phyloP scores from a whole-genome alignment of 2,888 invertebrate genomes.

The Tiphia femorata region DNA sequence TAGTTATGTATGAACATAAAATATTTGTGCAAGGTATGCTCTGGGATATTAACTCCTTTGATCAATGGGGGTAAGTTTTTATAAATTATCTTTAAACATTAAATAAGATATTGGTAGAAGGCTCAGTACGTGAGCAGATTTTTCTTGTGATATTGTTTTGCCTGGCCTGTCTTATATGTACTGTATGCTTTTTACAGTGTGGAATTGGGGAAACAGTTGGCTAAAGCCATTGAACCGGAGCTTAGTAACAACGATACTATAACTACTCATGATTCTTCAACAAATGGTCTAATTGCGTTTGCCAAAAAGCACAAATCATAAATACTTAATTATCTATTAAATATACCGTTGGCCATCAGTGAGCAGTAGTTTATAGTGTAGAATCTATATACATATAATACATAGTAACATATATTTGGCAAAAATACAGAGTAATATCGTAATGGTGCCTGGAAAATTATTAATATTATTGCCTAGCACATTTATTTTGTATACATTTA shows the following conservation, averaged over 20 bases:
- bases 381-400: too few relatives aligned
- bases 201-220: slow-evolving; percentile 97
- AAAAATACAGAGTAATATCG: too few relatives aligned
- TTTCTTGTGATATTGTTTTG: background rate
- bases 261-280: slow-evolving; percentile 91
- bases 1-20: slow-evolving; percentile 98
- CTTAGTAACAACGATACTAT: slow-evolving; percentile 78
- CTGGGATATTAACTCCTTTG: slow-evolving; percentile 99
- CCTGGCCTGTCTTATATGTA: background rate
- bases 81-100: background rate
- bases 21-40: slow-evolving; percentile 98
- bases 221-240: slow-evolving; percentile 98
- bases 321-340: too few relatives aligned
- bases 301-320: slow-evolving; percentile 76
- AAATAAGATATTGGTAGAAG: background rate
- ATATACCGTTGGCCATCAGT: too few relatives aligned
- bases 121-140: too few relatives aligned
- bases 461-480: too few relatives aligned
- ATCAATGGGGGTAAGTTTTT: slow-evolving; percentile 93
- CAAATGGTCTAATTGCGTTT: slow-evolving; percentile 97
- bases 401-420: too few relatives aligned
- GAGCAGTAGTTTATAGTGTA: too few relatives aligned
- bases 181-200: slow-evolving; percentile 74
- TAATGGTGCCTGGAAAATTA: too few relatives aligned
- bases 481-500: too few relatives aligned